Conservation (phyloP, 2,113 vertebrate species). For the Bothrops jararaca region DNA sequence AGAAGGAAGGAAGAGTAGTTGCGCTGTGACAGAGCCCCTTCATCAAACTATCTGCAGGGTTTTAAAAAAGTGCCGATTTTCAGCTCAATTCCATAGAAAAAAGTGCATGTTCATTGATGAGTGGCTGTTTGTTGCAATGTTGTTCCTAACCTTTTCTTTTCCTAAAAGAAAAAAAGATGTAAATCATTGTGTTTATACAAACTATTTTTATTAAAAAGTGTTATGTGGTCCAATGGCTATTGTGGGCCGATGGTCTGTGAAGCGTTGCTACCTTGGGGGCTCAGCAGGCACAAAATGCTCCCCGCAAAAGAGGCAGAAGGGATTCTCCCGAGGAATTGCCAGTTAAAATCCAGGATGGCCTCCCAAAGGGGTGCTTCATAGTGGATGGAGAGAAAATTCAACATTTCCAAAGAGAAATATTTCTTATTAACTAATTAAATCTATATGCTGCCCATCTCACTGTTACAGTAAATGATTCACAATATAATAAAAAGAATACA, state of each 20-base stretch:
- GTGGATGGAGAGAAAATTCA: background rate
- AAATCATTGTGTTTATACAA: slow-evolving; percentile 17
- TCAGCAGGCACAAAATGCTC: background rate
- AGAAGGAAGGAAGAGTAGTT: background rate
- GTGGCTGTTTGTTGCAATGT: background rate
- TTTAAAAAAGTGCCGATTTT: background rate
- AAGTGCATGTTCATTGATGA: background rate
- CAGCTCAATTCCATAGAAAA: background rate
- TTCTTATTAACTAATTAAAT: background rate
- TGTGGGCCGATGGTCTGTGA: background rate
- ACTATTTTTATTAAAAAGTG: slow-evolving; percentile 48
- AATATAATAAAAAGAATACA: background rate
- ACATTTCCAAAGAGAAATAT: background rate
- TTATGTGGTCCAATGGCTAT: background rate
- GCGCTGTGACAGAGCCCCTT: background rate
- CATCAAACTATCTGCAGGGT: background rate
- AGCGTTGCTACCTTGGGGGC: background rate
- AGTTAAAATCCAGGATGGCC: background rate
- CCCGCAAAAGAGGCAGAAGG: background rate
- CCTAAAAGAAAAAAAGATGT: slow-evolving; percentile 19
- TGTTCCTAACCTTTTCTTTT: background rate
- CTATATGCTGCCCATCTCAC: background rate
- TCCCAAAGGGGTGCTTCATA: too few relatives aligned
- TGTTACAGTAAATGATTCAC: background rate
- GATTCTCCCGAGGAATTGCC: background rate